These are phyloP conservation scores for Castor canadensis DNA, from an alignment of 2,113 vertebrate genomes.

Conservation along the genomic window DNA sequence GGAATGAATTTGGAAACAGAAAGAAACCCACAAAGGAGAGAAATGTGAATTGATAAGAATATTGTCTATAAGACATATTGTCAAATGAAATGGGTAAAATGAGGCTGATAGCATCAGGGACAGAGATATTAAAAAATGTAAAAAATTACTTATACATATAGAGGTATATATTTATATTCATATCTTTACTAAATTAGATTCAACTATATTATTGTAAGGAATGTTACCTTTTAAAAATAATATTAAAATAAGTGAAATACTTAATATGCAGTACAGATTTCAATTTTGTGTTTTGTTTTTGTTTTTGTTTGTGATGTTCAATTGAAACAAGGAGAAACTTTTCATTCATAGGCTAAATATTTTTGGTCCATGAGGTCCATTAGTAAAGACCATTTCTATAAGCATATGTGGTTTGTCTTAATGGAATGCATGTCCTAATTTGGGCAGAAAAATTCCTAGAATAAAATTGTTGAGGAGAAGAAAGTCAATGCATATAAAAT, in stretches of 20 bases:
- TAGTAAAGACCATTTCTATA: not conserved
- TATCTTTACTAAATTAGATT: conserved; percentile 16
- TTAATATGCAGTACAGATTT: not conserved
- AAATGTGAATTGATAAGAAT: not conserved
- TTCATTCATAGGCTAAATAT: not conserved
- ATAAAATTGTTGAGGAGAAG: conserved; percentile 21
- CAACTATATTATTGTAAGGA: not conserved
- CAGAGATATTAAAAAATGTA: conserved; percentile 1
- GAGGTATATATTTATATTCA: no score
- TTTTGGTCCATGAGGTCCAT: conserved; percentile 2
- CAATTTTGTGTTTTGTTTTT: not conserved
- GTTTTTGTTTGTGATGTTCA: not conserved
- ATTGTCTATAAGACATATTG: not conserved
- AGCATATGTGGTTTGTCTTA: not conserved
- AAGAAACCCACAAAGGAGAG: not conserved
- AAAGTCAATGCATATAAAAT: not conserved
- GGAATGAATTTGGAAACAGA: conserved; percentile 45
- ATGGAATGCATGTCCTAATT: not conserved
- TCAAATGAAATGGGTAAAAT: conserved; percentile 34
- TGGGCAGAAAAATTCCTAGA: not conserved
- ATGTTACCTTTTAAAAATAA: not conserved
- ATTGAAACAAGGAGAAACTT: conserved; percentile 7
- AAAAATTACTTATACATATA: not conserved
- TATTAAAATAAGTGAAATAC: conserved; percentile 33
- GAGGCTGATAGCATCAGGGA: conserved; percentile 23